Conservation (phyloP, 1,140 invertebrate species). For the Ooceraea biroi region DNA sequence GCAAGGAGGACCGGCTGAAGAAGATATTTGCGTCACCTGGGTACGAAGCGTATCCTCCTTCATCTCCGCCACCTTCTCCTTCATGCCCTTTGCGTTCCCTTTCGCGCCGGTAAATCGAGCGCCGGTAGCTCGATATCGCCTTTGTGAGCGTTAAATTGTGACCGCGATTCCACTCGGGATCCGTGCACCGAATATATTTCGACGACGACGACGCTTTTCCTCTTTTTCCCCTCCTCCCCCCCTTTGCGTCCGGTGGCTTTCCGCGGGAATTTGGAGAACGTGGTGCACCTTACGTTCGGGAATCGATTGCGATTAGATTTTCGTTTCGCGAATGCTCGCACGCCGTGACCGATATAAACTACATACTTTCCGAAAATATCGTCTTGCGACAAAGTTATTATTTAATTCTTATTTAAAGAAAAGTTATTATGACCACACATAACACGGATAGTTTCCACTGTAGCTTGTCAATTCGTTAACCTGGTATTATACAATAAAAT, state of each 20-base stretch:
- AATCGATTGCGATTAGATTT: conserved; percentile 57
- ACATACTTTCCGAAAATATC: background rate
- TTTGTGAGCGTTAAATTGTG: conserved; percentile 50
- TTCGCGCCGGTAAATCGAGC: conserved; percentile 2
- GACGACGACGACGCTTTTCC: background rate
- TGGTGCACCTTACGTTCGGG: conserved; percentile 2
- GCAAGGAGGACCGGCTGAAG: conserved; percentile 75
- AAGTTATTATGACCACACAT: background rate
- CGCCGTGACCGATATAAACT: background rate
- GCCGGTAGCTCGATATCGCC: conserved; percentile 27
- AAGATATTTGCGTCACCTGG: conserved; percentile 76
- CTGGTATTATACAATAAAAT: too few relatives aligned
- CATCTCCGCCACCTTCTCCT: background rate
- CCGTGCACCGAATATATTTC: conserved; percentile 46
- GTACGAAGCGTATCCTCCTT: conserved; percentile 65
- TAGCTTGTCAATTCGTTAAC: background rate
- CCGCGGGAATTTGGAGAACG: conserved; percentile 13
- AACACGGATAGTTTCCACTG: background rate
- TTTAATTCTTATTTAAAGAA: background rate
- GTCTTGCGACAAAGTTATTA: background rate
- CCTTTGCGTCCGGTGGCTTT: background rate
- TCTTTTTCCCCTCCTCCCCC: background rate
- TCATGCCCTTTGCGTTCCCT: background rate
- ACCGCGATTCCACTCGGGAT: conserved; percentile 32
- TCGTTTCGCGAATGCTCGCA: conserved; percentile 21